Base-by-base conservation (phyloP, 2,888 invertebrate genomes). In the Cephus runcator region DNA sequence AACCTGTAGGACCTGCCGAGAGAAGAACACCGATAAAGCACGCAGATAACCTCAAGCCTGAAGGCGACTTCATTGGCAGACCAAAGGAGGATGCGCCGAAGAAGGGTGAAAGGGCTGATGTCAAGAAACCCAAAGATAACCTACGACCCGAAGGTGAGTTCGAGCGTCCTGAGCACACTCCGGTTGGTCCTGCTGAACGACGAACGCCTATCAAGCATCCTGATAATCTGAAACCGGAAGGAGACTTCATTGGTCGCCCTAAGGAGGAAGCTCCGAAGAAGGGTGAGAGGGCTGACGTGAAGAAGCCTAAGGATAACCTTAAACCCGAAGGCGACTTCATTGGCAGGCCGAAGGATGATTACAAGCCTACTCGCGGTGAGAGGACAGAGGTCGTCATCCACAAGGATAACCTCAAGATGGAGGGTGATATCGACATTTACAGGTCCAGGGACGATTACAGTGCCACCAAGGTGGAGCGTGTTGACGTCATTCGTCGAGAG, bases 331-430 rank as follows among this genome's bases (percentile, higher is more conserved):
- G 93, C 12, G 91, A 93, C 34, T 93, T 91, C 85, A 88, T 86
- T 84, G 89, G 83, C 79, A 88, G 88, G 76, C 88, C 83, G 0
- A 86, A 84, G 33, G 85, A 88, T 34, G 87, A 88, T 73, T 88
- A 85, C 79, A 85, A 83, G 76, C 84, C 89, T 9, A 88, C 87
- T 35, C 92, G 92, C 79, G 94, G 94, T 34, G 95, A 95, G 87
- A 92, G 95, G 77, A 93, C 94, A 0, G 93, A 94, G 82, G 91
- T 95, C n/a, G 92, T 95, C 0, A 93, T 91, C 85, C 94, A 94
- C 83, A 93, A 94, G 87, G 95, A 96, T 87, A 95, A 95, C 87
- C 91, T 95, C 6, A 94, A 92, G 88, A 93, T 95, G 93, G 95
- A 95, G 88, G 95, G 95, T 15, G 93, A 92, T 74, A 93, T 94